Conservation (phyloP, 1,140 invertebrate species). For the Notospermus geniculatus region DNA sequence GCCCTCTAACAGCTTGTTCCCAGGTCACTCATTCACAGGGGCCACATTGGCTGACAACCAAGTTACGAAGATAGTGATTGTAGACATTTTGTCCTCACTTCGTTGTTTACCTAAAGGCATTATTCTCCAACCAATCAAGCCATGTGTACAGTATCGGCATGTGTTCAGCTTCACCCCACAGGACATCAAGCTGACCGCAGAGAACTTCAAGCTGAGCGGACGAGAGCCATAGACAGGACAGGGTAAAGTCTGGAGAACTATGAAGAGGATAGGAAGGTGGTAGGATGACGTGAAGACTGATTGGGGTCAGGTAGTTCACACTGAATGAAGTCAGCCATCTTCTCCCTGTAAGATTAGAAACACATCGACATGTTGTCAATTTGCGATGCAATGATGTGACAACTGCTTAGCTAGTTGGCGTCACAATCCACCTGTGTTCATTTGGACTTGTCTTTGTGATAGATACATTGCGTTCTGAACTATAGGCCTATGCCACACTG, state of each 20-base stretch:
- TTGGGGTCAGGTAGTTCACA: conserved; percentile 28
- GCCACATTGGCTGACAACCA: no score
- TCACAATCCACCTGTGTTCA: no score
- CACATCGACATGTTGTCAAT: no score
- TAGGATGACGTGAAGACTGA: conserved; percentile 29
- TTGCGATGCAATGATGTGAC: no score
- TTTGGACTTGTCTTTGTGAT: no score
- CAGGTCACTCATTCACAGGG: neutral
- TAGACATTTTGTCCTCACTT: conserved; percentile 17
- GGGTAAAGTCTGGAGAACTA: conserved; percentile 27
- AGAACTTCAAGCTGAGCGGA: conserved; percentile 22
- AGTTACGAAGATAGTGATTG: conserved; percentile 1
- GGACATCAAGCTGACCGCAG: conserved; percentile 26
- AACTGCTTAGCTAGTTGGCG: no score
- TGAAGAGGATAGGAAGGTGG: conserved; percentile 33
- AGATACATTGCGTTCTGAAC: no score
- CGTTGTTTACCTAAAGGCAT: conserved; percentile 27
- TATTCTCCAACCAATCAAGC: conserved; percentile 41
- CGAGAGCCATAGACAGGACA: conserved; percentile 33
- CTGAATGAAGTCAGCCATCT: conserved; percentile 27
- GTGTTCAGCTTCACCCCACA: conserved; percentile 28
- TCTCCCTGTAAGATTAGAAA: conserved; percentile 30
- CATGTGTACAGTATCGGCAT: conserved; percentile 37
- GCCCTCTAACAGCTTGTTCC: no score
- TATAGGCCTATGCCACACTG: no score